These are phyloP conservation scores for Mycalesis mineus DNA, from an alignment of 2,888 invertebrate genomes.

Conservation along the genomic window DNA sequence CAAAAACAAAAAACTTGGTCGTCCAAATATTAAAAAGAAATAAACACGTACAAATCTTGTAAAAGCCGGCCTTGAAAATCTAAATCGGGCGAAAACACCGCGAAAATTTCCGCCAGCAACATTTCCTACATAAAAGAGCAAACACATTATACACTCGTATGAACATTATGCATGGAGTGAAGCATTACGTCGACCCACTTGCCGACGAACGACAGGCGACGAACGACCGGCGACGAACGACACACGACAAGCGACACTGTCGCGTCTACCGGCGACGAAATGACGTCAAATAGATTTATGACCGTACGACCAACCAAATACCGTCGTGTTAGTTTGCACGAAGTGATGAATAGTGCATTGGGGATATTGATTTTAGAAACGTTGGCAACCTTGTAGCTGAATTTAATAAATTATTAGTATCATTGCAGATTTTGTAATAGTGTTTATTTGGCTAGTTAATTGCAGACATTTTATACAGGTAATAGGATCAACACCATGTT, in stretches of 20 bases:
- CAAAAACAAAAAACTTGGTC: neutral
- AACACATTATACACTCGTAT: constrained; percentile 15
- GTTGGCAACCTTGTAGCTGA: too few relatives aligned
- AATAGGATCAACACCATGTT: too few relatives aligned
- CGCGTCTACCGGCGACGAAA: neutral
- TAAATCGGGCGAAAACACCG: neutral
- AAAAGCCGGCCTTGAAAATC: neutral
- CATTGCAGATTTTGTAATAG: too few relatives aligned
- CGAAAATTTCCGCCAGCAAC: neutral
- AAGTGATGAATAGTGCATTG: neutral
- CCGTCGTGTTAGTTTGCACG: neutral
- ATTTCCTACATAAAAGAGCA: constrained; percentile 4
- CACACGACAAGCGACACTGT: constrained; percentile 9
- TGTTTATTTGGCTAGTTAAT: too few relatives aligned
- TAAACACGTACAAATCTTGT: neutral
- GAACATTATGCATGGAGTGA: constrained; percentile 8
- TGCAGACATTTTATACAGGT: too few relatives aligned
- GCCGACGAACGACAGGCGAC: constrained; percentile 13
- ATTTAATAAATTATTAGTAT: too few relatives aligned
- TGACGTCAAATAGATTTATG: constrained; percentile 22
- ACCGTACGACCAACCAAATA: too few relatives aligned
- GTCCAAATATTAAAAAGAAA: neutral
- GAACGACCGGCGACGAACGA: constrained; percentile 16
- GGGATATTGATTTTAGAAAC: too few relatives aligned
- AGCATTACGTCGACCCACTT: constrained; percentile 23